Evolutionary conservation across 2,888 invertebrate species (phyloP), one percentile per base, ranked within the genome.

Genomic region (Mythimna loreyi): DNA sequence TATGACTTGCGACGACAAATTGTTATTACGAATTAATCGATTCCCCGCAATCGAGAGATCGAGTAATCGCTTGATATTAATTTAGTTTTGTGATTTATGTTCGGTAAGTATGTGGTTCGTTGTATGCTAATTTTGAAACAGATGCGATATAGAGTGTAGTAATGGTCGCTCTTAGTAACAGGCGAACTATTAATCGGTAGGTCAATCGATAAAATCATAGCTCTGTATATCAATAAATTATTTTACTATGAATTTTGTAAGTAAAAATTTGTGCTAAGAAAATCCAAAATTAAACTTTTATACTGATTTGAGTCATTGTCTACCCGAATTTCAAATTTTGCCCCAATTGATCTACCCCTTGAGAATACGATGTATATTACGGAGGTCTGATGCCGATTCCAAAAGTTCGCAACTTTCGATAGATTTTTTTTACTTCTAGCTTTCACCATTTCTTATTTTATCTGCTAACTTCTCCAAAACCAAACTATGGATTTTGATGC

Each of bases 21-120:
- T 92, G 93, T 92, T 94, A 94, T 94, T 92, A 93, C 92, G 86
- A 89, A 93, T 92, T 94, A 94, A 94, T 95, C 93, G 92, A 93
- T 92, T 85, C 86, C 75, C 76, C 78, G 75, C 81, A 85, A 86
- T 86, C 88, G 82, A 83, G 81, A 78, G 81, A 83, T 81, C 81
- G 75, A 81, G 75, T 78, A 65, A 81, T 80, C 73, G 63, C 57
- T 53, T 57, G 58, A 75, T 74, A 84, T 84, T 79, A 75, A 81
- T 85, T 82, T 72, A 60, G 63, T 67, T 58, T 58, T 21, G 64
- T 75, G 70, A 83, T 78, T 83, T 82, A 80, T 74, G 33, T 9
- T 13, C 11, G 45, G 16, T 72, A 57, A 53, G 57, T 59, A 64
- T 78, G 80, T 55, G 43, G 49, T 68, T 45, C 57, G 61, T 62